These are phyloP conservation scores for Scrobipalpa costella DNA, from an alignment of 2,888 invertebrate species.

Conservation along the genomic window DNA sequence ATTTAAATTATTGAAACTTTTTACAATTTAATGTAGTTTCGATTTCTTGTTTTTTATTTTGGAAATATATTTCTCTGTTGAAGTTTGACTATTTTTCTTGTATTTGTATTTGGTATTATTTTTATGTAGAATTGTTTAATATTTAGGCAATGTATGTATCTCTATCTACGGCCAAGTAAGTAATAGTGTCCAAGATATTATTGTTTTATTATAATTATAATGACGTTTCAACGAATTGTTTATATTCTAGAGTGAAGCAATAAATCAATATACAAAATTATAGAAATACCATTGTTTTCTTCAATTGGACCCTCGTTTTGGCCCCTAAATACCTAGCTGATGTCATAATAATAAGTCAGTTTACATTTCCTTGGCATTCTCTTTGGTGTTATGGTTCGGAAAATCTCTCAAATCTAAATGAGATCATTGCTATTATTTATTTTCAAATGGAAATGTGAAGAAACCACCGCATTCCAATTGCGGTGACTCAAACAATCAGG, in stretches of 20 bases:
- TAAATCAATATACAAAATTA: constrained; percentile 63
- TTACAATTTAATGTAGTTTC: constrained; percentile 42
- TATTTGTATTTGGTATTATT: constrained; percentile 75
- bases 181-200: constrained; percentile 47
- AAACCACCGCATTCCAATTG: constrained; percentile 3
- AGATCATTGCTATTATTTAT: neutral
- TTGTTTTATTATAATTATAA: constrained; percentile 41
- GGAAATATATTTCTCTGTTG: constrained; percentile 72
- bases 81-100: constrained; percentile 65
- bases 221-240: constrained; percentile 75
- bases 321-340: neutral
- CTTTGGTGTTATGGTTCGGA: too few species aligned
- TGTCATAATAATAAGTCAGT: too few species aligned
- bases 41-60: constrained; percentile 66
- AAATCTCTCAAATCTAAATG: too few species aligned
- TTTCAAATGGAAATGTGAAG: neutral
- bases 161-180: constrained; percentile 57
- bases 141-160: constrained; percentile 52
- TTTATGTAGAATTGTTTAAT: constrained; percentile 57
- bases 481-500: neutral
- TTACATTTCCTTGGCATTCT: too few species aligned
- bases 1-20: constrained; percentile 69
- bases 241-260: constrained; percentile 73
- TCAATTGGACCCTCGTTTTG: constrained; percentile 27
- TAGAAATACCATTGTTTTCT: constrained; percentile 47